Evolutionary conservation across 1,140 invertebrate genomes (phyloP), one percentile per base, ranked within the genome.

Genomic region (Calliphora vicina): DNA sequence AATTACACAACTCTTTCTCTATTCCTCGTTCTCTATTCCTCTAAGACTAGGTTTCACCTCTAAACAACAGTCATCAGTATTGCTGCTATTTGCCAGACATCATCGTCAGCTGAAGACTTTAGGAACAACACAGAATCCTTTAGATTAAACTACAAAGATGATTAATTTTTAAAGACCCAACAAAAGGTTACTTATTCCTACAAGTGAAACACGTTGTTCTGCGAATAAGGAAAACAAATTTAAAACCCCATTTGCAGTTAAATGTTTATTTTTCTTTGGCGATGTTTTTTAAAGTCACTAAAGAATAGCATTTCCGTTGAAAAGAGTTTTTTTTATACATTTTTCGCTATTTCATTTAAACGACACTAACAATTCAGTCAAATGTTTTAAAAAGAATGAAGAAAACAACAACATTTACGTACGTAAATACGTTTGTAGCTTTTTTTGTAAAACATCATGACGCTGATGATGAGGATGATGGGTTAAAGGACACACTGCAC

Each of bases 251-350:
- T 74, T 35, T 74, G 72, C 35, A 78, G 74, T 45, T 74, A 78
- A 78, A 78, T 43, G 35, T 25, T 78, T 45, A 35, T 45, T 43
- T 43, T 78, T 67, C 9, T n/a, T n/a, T n/a, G n/a, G n/a, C n/a
- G n/a, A n/a, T n/a, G n/a, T n/a, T n/a, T n/a, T n/a, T n/a, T n/a
- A n/a, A 1, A 67, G 61, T 67, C 23, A 10, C 61, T 67, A 23
- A 43, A 43, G 74, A 78, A 78, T 43, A 23, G 74, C 74, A 78
- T 78, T 78, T 78, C 35, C 74, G 35, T 78, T 78, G 35, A 67
- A 67, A 67, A 17, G 2, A 78, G 35, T 76, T 76, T 42, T 43
- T 43, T 78, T 78, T 43, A 2, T 17, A 35, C 9, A 2, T 15
- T 13, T 45, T 23, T 74, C 26, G n/a, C 20, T 25, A 74, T 43